These are phyloP conservation scores for Pachyseris speciosa DNA, from an alignment of 64 coral and sea anemone species.

Conservation along the genomic window DNA sequence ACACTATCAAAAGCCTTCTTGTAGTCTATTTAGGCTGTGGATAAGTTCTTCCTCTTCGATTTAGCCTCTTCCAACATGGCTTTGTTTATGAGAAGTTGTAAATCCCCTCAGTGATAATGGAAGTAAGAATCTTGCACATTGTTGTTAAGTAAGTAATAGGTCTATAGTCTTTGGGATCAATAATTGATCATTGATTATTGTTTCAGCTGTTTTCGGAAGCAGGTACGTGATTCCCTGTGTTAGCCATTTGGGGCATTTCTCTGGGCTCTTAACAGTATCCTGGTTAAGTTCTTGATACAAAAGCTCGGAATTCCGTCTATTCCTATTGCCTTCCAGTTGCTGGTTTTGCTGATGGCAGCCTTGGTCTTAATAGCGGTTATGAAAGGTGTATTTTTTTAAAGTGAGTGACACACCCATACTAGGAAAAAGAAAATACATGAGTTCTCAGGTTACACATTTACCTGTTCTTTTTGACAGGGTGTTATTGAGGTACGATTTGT, in stretches of 20 bases:
- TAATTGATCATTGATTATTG: no score
- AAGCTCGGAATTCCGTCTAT: conserved; percentile 2
- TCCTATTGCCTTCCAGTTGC: conserved; percentile 23
- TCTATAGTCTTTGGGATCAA: conserved; percentile 11
- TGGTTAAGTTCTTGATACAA: conserved; percentile 22
- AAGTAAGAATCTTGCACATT: conserved; percentile 22
- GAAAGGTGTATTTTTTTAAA: no score
- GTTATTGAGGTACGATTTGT: conserved; percentile 38
- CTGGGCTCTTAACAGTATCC: background rate
- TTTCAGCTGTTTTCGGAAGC: background rate
- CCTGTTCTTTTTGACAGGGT: background rate
- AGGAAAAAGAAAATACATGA: no score
- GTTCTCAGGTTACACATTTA: background rate
- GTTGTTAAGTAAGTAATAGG: conserved; percentile 23
- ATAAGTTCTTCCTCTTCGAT: conserved; percentile 29
- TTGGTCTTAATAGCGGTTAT: no score
- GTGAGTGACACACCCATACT: no score
- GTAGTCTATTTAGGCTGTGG: background rate
- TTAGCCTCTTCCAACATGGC: conserved; percentile 19
- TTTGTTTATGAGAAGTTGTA: conserved; percentile 20
- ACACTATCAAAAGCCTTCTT: no score
- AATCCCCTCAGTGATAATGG: background rate
- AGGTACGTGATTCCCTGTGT: background rate
- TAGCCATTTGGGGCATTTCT: background rate
- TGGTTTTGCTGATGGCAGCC: background rate